These are phyloP conservation scores for Salvelinus namaycush DNA, from an alignment of 2,113 vertebrate genomes.

Conservation along the genomic window DNA sequence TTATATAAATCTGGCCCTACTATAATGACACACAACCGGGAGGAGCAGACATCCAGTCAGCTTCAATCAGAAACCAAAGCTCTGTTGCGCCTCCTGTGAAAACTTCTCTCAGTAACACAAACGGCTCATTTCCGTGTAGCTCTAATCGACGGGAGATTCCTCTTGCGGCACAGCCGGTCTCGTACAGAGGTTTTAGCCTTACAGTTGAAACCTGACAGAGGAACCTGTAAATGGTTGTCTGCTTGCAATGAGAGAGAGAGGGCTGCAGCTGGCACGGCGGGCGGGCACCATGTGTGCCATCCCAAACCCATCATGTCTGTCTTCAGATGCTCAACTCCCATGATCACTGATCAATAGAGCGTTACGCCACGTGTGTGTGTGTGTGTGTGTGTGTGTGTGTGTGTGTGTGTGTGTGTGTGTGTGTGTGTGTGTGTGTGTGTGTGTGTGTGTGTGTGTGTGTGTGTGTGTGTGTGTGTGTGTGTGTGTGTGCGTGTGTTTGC, in stretches of 20 bases:
- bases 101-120: neutral
- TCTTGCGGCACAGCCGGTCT: constrained; percentile 50
- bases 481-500: too few species aligned
- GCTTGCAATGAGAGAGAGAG: constrained; percentile 36
- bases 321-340: constrained; percentile 34
- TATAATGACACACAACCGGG: neutral
- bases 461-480: too few species aligned
- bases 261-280: constrained; percentile 41
- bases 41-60: neutral
- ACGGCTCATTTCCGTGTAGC: constrained; percentile 24
- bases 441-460: too few species aligned
- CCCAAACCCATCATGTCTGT: constrained; percentile 38
- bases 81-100: neutral
- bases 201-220: constrained; percentile 49
- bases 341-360: constrained; percentile 46
- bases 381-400: too few species aligned
- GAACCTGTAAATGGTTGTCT: constrained; percentile 46
- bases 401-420: neutral
- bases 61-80: neutral
- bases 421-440: too few species aligned
- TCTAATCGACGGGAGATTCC: constrained; percentile 49
- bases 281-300: constrained; percentile 50
- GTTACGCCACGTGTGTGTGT: constrained; percentile 19
- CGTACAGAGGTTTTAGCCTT: constrained; percentile 29
- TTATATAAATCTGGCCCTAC: too few species aligned